A percentile compares a stretch with the other conserved stretches of the same genome.
Evolutionary conservation across 64 coral and sea anemone species (phyloP).

Genomic region (Montipora sp.): DNA sequence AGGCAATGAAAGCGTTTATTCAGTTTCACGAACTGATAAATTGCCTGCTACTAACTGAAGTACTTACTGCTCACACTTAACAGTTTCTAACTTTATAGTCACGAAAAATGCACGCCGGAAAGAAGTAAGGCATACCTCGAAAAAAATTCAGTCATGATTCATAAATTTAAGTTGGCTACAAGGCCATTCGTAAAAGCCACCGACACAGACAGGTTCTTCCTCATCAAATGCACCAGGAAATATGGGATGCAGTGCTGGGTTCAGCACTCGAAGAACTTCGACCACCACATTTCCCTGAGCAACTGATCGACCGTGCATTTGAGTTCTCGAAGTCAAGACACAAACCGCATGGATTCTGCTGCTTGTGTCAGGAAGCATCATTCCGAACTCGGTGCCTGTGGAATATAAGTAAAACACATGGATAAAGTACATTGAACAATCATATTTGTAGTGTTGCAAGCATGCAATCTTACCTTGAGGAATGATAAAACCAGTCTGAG

Average conservation of each 20-base stretch:
- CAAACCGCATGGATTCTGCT: constrained; percentile 8
- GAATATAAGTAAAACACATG: not conserved
- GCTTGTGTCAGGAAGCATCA: not conserved
- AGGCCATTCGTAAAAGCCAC: constrained; percentile 62
- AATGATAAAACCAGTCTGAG: not conserved
- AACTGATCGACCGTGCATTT: constrained; percentile 30
- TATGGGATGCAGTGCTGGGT: constrained; percentile 28
- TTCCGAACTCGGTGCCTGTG: constrained; percentile 32
- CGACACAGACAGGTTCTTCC: constrained; percentile 25
- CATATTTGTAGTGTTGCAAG: not conserved
- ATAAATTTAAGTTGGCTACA: constrained; percentile 4
- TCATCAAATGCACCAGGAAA: constrained; percentile 24
- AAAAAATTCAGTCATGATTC: not conserved
- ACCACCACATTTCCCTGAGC: constrained; percentile 35
- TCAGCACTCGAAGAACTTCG: constrained; percentile 16
- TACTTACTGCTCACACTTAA: too few relatives aligned
- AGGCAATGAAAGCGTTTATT: too few relatives aligned
- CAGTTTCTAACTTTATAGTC: too few relatives aligned
- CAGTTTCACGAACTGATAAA: too few relatives aligned
- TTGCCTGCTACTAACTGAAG: too few relatives aligned
- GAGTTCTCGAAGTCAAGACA: not conserved
- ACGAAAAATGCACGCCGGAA: too few relatives aligned
- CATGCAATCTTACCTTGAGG: not conserved
- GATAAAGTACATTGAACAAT: not conserved
- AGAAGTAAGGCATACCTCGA: too few relatives aligned